Base-by-base conservation (phyloP, 2,113 vertebrate genomes). In the Lycaon pictus region DNA sequence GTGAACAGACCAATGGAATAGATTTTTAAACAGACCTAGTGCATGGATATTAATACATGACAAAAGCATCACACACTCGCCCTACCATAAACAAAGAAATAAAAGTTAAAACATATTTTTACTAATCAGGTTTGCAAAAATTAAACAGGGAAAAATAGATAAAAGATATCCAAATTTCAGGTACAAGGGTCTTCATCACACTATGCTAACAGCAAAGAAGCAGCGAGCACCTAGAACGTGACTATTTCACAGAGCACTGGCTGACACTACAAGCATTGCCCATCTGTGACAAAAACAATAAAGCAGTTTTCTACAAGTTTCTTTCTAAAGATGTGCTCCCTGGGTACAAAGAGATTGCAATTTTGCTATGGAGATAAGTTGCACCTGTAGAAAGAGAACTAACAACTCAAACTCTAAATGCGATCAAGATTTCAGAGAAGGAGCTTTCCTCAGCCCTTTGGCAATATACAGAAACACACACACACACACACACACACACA, bases 51-150 rank as follows among this genome's bases (percentile, higher is more conserved):
- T 69, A 51, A 10, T 80, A 63, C 12, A 72, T 51, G 74, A 10
- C 3, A 85, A 84, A 43, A 56, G 2, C 7, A 71, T 76, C 37
- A 25, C 60, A 20, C 32, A 16, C 13, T 48, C 67, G 37, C 58
- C 32, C 43, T 3, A 35, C 25, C 94, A 71, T 81, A 51, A 93
- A 80, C n/a, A 89, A 94, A 58, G 23, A 88, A 81, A 86, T 92
- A 6, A 77, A 89, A 86, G 94, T 58, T 32, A 82, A 91, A 82
- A 85, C 11, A 11, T 62, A 93, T 15, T 83, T 88, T 74, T 91
- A 84, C 16, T 91, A 48, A 77, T 63, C 11, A 62, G 43, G 32
- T 92, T 72, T 85, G 11, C 71, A 55, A 77, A 80, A 20, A 56
- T 84, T 93, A 56, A 63, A 69, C 58, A 23, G 9, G 51, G 25